phyloP scores from a whole-genome alignment of 2,113 vertebrate genomes.

The Conger conger region DNA sequence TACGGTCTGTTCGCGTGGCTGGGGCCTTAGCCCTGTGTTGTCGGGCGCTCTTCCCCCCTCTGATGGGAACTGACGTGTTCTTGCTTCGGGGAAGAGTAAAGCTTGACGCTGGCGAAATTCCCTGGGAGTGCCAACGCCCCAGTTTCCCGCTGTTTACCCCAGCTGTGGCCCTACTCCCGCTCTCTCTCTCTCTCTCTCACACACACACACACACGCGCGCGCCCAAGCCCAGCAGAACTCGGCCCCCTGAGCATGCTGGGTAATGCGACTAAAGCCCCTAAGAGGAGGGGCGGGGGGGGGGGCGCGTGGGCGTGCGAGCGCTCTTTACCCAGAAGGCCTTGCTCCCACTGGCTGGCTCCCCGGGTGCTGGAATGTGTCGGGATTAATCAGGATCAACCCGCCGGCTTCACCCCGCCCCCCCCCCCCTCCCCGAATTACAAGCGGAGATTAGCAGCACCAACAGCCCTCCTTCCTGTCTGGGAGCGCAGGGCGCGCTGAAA shows the following conservation, averaged over 20 bases:
- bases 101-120: neutral
- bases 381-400: constrained; percentile 30
- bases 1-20: too few species aligned
- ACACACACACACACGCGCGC: too few species aligned
- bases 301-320: too few species aligned
- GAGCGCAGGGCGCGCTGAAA: neutral
- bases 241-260: neutral
- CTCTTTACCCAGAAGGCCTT: neutral
- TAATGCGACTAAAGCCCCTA: neutral
- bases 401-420: neutral
- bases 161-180: too few species aligned
- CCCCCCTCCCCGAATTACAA: neutral
- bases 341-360: neutral
- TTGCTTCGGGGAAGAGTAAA: neutral
- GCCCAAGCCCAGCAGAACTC: neutral
- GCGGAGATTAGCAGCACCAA: constrained; percentile 22
- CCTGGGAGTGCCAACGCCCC: neutral
- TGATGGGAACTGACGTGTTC: neutral
- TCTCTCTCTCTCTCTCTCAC: too few species aligned
- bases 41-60: too few species aligned
- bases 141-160: neutral
- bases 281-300: neutral
- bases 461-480: constrained; percentile 25
- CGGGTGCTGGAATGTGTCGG: constrained; percentile 8
- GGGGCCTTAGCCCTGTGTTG: neutral